Percentiles rank a stretch among this genome's conserved stretches.
phyloP scores from a whole-genome alignment of 1,140 invertebrate species.

The Oryzaephilus surinamensis region DNA sequence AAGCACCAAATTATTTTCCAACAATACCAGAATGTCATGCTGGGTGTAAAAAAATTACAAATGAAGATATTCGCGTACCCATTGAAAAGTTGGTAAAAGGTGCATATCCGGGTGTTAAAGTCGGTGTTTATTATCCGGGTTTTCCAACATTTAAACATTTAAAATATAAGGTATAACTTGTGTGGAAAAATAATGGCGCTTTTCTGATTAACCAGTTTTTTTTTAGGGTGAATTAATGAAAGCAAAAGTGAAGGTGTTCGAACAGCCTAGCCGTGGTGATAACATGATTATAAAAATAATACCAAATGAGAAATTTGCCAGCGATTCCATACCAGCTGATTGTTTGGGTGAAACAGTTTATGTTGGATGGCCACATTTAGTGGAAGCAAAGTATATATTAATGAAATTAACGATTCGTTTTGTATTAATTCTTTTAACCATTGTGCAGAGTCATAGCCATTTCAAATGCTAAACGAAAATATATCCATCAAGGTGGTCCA shows the following conservation, averaged over 20 bases:
- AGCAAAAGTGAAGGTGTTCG: conserved; percentile 76
- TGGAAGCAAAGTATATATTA: conserved; percentile 49
- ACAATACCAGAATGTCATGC: conserved; percentile 49
- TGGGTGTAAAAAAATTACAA: conserved; percentile 39
- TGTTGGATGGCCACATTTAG: conserved; percentile 83
- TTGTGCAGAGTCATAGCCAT: conserved; percentile 48
- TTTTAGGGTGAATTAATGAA: conserved; percentile 53
- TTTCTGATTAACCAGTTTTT: background rate
- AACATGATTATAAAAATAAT: conserved; percentile 69
- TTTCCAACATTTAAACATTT: conserved; percentile 86
- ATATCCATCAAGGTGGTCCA: conserved; percentile 10
- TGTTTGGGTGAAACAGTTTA: conserved; percentile 63
- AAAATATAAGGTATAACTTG: conserved; percentile 52
- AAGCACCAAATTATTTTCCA: conserved; percentile 57
- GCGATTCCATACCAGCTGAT: conserved; percentile 42
- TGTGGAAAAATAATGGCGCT: background rate
- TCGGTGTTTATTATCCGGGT: conserved; percentile 71
- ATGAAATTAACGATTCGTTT: background rate
- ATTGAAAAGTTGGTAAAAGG: conserved; percentile 57
- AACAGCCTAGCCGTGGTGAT: conserved; percentile 63
- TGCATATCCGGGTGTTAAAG: conserved; percentile 54
- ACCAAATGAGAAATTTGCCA: conserved; percentile 32
- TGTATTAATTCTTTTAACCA: conserved; percentile 4
- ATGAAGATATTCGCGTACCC: conserved; percentile 51
- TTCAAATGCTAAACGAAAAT: conserved; percentile 33